Percentiles rank a stretch among this genome's conserved stretches.
Evolutionary conservation across 2,888 invertebrate species (phyloP).

Genomic region (Sphaeridia pumilis): DNA sequence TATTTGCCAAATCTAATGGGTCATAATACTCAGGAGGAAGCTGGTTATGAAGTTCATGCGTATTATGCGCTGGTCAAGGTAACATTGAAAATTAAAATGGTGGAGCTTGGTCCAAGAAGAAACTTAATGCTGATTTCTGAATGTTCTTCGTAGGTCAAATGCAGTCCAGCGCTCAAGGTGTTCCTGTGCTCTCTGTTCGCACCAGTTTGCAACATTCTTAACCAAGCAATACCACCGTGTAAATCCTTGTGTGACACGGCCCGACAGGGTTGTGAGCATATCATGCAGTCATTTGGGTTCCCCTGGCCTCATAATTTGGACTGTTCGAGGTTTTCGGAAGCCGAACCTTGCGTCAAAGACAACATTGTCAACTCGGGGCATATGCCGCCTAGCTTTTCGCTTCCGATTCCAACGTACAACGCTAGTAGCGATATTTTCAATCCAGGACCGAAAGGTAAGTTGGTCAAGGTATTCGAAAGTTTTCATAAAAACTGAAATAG

Average conservation of each 20-base stretch:
- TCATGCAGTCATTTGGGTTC: conserved; percentile 76
- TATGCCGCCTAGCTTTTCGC: too few relatives aligned
- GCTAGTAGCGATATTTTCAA: too few relatives aligned
- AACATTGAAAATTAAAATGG: too few relatives aligned
- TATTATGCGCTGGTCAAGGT: conserved; percentile 89
- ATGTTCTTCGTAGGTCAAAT: conserved; percentile 49
- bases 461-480: too few relatives aligned
- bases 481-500: too few relatives aligned
- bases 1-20: conserved; percentile 91
- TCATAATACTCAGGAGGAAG: conserved; percentile 87
- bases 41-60: conserved; percentile 81
- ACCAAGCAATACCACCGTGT: conserved; percentile 80
- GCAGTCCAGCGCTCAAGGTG: conserved; percentile 84
- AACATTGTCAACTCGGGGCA: too few relatives aligned
- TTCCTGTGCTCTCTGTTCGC: conserved; percentile 92
- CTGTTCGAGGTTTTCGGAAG: conserved; percentile 69
- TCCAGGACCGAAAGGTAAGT: too few relatives aligned
- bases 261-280: conserved; percentile 67
- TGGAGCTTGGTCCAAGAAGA: too few relatives aligned
- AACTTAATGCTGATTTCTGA: not conserved
- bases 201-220: conserved; percentile 89
- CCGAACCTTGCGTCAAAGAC: conserved; percentile 51
- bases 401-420: too few relatives aligned
- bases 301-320: conserved; percentile 82
- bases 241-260: conserved; percentile 79